Conservation (phyloP, 1,140 invertebrate genomes). For the Drosophila parvula region DNA sequence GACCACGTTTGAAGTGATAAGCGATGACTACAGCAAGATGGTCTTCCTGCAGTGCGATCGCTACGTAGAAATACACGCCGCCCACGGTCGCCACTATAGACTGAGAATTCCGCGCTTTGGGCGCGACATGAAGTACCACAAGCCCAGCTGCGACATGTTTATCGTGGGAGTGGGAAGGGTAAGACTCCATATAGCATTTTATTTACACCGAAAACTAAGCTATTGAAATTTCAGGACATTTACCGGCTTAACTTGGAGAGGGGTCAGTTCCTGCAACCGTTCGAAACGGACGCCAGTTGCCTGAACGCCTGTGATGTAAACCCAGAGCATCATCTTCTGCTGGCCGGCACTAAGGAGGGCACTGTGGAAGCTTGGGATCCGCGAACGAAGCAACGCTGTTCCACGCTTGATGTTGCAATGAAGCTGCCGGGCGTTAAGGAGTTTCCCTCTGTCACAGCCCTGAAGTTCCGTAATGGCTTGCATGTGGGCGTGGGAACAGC, state of each 20-base stretch:
- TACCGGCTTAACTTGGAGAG: slow-evolving; percentile 98
- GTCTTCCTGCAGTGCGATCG: slow-evolving; percentile 94
- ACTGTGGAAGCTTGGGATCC: slow-evolving; percentile 98
- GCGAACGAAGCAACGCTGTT: slow-evolving; percentile 89
- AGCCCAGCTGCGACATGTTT: slow-evolving; percentile 95
- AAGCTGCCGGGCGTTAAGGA: slow-evolving; percentile 84
- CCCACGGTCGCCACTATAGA: slow-evolving; percentile 95
- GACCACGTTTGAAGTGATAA: slow-evolving; percentile 93
- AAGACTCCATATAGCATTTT: background rate
- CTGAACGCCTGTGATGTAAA: slow-evolving; percentile 96
- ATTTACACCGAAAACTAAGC: background rate
- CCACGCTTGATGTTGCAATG: slow-evolving; percentile 93
- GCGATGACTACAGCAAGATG: slow-evolving; percentile 94
- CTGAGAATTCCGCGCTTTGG: slow-evolving; percentile 97
- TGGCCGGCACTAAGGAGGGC: slow-evolving; percentile 96
- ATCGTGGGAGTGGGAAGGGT: slow-evolving; percentile 93
- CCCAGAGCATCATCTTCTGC: slow-evolving; percentile 93
- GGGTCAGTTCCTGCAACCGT: slow-evolving; percentile 96
- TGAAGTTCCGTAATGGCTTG: slow-evolving; percentile 93
- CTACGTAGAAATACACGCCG: slow-evolving; percentile 97
- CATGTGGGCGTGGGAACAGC: slow-evolving; percentile 96
- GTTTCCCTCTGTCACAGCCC: slow-evolving; percentile 86
- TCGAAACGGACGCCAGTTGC: slow-evolving; percentile 89
- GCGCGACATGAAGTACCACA: slow-evolving; percentile 96
- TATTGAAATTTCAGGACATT: slow-evolving; percentile 88